These are phyloP conservation scores for Sebastes kiyomatsui DNA, from an alignment of 2,797 vertebrate species.

Conservation along the genomic window DNA sequence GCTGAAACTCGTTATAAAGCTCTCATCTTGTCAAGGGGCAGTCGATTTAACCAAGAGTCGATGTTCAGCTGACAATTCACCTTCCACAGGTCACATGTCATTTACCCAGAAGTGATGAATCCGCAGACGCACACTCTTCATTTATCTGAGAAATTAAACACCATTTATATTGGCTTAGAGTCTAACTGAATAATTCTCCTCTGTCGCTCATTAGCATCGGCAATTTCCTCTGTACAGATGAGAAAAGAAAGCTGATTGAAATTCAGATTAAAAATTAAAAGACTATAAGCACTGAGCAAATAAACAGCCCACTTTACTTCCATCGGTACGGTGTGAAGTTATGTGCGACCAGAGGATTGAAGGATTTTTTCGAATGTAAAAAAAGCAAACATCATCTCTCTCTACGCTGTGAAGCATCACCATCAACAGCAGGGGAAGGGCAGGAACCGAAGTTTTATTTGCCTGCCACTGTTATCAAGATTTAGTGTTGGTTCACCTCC, in stretches of 20 bases:
- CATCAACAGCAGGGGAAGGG: background rate
- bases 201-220: slow-evolving; percentile 72
- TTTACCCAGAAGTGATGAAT: slow-evolving; percentile 39
- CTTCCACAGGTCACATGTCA: slow-evolving; percentile 7
- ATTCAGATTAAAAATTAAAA: slow-evolving; percentile 77
- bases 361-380: background rate
- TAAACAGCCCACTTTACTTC: slow-evolving; percentile 47
- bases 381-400: background rate
- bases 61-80: background rate
- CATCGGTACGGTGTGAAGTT: slow-evolving; percentile 31
- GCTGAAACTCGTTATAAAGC: background rate
- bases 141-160: slow-evolving; percentile 74
- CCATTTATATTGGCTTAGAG: slow-evolving; percentile 74
- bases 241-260: slow-evolving; percentile 69
- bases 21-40: background rate
- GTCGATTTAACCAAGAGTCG: background rate
- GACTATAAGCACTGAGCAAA: slow-evolving; percentile 33
- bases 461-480: slow-evolving; percentile 54
- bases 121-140: slow-evolving; percentile 56
- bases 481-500: slow-evolving; percentile 54
- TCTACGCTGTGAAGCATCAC: slow-evolving; percentile 1
- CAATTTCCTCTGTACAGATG: slow-evolving; percentile 68
- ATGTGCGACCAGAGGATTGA: background rate
- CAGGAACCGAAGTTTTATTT: slow-evolving; percentile 41
- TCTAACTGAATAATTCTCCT: slow-evolving; percentile 66